Conservation (phyloP, 35 echinoderm and acorn worm genomes). For the Apostichopus californicus region DNA sequence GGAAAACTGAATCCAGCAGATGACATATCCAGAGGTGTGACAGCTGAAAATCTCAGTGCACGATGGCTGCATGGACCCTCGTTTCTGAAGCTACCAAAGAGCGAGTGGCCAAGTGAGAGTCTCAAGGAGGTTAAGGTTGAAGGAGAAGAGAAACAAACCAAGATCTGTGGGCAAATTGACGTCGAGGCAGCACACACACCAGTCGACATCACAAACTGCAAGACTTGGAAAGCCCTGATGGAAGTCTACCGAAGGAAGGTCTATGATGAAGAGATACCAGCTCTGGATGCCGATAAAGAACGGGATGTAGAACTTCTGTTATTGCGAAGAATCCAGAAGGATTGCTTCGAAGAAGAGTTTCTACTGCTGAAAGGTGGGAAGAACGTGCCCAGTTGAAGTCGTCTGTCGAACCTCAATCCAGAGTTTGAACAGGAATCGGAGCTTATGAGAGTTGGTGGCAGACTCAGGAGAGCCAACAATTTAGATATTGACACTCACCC, state of each 20-base stretch:
- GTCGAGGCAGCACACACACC: neutral
- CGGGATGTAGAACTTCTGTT: neutral
- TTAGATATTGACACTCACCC: too few species aligned
- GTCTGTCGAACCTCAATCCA: conserved; percentile 18
- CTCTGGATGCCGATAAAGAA: conserved; percentile 39
- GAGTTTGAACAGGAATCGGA: conserved; percentile 14
- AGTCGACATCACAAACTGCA: too few species aligned
- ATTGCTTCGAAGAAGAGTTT: neutral
- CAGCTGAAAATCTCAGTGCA: neutral
- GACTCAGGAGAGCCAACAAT: too few species aligned
- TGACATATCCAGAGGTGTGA: conserved; percentile 45
- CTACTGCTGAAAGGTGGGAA: conserved; percentile 17
- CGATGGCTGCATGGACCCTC: conserved; percentile 38
- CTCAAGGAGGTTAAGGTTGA: conserved; percentile 19
- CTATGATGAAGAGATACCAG: neutral
- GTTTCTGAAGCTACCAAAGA: neutral
- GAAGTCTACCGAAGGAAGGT: neutral
- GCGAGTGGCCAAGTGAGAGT: conserved; percentile 51
- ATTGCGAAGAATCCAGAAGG: neutral
- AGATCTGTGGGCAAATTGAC: conserved; percentile 16
- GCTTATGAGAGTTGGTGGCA: conserved; percentile 49
- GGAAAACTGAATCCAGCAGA: conserved; percentile 15
- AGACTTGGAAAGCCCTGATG: neutral
- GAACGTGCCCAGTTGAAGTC: neutral
- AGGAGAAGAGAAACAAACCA: conserved; percentile 3